Percentiles rank a stretch among this genome's conserved stretches.
phyloP scores from a whole-genome alignment of 2,113 vertebrate genomes.

The Cottus gobio region DNA sequence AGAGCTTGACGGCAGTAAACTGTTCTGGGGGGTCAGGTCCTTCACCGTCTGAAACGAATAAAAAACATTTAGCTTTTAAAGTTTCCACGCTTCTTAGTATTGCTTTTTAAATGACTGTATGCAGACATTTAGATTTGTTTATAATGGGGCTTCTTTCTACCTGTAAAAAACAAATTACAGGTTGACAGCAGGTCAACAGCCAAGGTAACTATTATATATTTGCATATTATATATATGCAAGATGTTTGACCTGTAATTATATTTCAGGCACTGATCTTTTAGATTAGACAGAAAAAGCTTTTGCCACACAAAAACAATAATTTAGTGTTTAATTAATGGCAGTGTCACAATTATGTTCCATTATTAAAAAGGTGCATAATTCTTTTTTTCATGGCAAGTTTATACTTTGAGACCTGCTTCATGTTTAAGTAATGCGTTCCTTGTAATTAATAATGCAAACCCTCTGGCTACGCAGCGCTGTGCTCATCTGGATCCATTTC shows the following conservation, averaged over 20 bases:
- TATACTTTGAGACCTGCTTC: slow-evolving; percentile 8
- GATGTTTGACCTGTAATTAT: background rate
- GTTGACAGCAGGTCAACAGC: background rate
- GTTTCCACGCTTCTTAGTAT: background rate
- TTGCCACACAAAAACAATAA: background rate
- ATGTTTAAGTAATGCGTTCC: slow-evolving; percentile 37
- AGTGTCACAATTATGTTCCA: background rate
- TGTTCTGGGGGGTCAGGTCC: slow-evolving; percentile 96
- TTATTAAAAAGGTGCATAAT: slow-evolving; percentile 22
- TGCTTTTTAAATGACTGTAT: background rate
- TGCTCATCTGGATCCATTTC: slow-evolving; percentile 16
- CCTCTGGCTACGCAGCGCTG: background rate
- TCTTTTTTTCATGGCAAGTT: background rate
- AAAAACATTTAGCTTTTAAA: slow-evolving; percentile 30
- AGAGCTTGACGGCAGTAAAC: slow-evolving; percentile 94
- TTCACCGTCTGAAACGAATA: slow-evolving; percentile 86
- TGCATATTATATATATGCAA: background rate
- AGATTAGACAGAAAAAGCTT: background rate
- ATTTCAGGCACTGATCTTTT: background rate
- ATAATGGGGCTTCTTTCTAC: background rate
- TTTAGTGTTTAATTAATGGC: slow-evolving; percentile 3
- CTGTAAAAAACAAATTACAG: background rate
- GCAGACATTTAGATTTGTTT: background rate
- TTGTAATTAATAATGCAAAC: slow-evolving; percentile 49
- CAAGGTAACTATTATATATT: background rate